These are phyloP conservation scores for Drosophila lacteicornis DNA, from an alignment of 1,140 invertebrate species.

Conservation along the genomic window DNA sequence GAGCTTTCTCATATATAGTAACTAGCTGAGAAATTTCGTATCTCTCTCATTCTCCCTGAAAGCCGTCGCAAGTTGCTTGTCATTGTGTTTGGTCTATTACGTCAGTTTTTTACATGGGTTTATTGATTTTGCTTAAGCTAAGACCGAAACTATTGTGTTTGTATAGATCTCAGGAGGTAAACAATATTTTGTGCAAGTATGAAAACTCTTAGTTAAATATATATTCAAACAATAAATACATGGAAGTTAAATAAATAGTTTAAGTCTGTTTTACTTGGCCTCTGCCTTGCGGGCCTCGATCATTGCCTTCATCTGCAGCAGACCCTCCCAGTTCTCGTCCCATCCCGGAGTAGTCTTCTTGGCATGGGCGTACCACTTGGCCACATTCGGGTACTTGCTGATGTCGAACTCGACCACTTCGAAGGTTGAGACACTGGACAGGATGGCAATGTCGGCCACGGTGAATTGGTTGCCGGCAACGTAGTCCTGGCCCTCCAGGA, in stretches of 20 bases:
- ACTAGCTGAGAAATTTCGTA: not conserved
- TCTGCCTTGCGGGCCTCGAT: not conserved
- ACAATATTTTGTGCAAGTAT: not conserved
- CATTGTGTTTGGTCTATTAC: not conserved
- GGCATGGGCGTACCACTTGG: slow-evolving; percentile 47
- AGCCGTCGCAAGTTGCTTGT: not conserved
- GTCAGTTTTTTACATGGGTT: not conserved
- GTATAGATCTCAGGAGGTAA: too few species aligned
- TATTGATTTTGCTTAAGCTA: not conserved
- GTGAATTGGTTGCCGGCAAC: slow-evolving; percentile 52
- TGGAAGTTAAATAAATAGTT: not conserved
- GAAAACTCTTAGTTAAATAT: not conserved
- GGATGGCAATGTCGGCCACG: slow-evolving; percentile 53
- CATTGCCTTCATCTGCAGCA: slow-evolving; percentile 62
- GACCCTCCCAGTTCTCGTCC: slow-evolving; percentile 86
- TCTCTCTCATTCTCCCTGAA: not conserved
- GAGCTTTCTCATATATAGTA: slow-evolving; percentile 6
- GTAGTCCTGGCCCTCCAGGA: slow-evolving; percentile 47
- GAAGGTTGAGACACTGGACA: slow-evolving; percentile 49
- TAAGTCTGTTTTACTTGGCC: not conserved
- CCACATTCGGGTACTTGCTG: slow-evolving; percentile 50
- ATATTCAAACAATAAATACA: not conserved
- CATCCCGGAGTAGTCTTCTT: slow-evolving; percentile 55
- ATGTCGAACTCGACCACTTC: slow-evolving; percentile 33
- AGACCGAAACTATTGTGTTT: too few species aligned